Evolutionary conservation across 2,113 vertebrate genomes (phyloP).

Genomic region (Aptenodytes forsteri): DNA sequence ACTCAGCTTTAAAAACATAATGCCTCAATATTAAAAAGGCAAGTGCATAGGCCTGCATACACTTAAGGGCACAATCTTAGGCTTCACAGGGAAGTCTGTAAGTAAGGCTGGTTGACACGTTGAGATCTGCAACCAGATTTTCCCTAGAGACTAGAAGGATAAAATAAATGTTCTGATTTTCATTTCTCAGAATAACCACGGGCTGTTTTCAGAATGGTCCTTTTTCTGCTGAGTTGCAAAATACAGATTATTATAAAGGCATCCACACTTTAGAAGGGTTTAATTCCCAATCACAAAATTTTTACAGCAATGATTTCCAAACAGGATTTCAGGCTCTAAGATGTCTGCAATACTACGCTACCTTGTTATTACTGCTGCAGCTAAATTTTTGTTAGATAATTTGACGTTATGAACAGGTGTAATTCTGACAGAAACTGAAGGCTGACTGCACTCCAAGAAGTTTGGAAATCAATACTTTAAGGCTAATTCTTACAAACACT

Average conservation of each 20-base stretch:
- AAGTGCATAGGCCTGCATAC: accelerated
- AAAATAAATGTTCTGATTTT: not conserved
- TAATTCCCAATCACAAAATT: not conserved
- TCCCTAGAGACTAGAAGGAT: not conserved
- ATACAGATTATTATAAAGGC: not conserved
- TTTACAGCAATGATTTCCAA: not conserved
- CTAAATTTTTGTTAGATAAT: not conserved
- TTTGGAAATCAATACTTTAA: not conserved
- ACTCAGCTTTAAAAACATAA: not conserved
- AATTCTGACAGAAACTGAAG: not conserved
- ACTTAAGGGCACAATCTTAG: not conserved
- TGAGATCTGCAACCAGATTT: not conserved
- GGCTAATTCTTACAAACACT: not conserved
- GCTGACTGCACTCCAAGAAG: not conserved
- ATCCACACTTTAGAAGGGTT: not conserved
- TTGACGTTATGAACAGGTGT: not conserved
- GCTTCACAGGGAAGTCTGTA: not conserved
- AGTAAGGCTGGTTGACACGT: not conserved
- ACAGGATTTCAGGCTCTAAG: not conserved
- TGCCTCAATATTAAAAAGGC: not conserved
- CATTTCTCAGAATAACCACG: not conserved
- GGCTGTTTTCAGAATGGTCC: conserved; percentile 60
- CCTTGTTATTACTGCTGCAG: not conserved
- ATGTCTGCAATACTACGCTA: not conserved
- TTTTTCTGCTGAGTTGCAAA: not conserved